phyloP scores from a whole-genome alignment of 2,113 vertebrate genomes.

The Oncorhynchus keta region DNA sequence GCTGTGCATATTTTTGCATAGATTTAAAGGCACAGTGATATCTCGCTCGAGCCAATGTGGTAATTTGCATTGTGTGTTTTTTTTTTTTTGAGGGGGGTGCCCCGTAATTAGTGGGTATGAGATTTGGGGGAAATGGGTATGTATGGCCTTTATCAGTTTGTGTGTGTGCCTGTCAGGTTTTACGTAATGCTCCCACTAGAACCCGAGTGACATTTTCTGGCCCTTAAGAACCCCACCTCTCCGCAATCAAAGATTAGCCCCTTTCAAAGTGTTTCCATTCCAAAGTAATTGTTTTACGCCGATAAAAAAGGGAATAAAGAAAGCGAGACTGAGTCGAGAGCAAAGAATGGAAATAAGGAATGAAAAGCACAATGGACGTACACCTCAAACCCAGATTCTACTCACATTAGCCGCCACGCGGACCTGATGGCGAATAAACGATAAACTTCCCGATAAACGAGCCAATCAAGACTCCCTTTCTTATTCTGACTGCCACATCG shows the following conservation, averaged over 20 bases:
- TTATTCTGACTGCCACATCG: slow-evolving; percentile 41
- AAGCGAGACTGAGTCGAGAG: slow-evolving; percentile 7
- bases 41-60: slow-evolving; percentile 45
- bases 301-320: slow-evolving; percentile 35
- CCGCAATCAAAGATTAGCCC: slow-evolving; percentile 28
- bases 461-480: slow-evolving; percentile 35
- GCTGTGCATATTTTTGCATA: slow-evolving; percentile 61
- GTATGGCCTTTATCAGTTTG: neutral
- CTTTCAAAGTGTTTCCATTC: slow-evolving; percentile 27
- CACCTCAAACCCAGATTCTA: slow-evolving; percentile 27
- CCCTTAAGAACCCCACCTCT: slow-evolving; percentile 31
- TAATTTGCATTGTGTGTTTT: slow-evolving; percentile 48
- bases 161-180: slow-evolving; percentile 1
- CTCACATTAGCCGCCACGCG: slow-evolving; percentile 15
- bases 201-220: slow-evolving; percentile 30
- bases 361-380: slow-evolving; percentile 26
- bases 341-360: slow-evolving; percentile 17
- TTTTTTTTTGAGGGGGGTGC: neutral
- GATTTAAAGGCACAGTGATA: slow-evolving; percentile 49
- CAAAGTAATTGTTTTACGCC: slow-evolving; percentile 34
- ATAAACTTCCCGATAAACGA: slow-evolving; percentile 46
- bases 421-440: slow-evolving; percentile 33
- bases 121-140: slow-evolving; percentile 19
- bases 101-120: slow-evolving; percentile 26
- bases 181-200: neutral